Conservation (phyloP, 2,797 vertebrate species). For the Odontamblyopus lacepedii region DNA sequence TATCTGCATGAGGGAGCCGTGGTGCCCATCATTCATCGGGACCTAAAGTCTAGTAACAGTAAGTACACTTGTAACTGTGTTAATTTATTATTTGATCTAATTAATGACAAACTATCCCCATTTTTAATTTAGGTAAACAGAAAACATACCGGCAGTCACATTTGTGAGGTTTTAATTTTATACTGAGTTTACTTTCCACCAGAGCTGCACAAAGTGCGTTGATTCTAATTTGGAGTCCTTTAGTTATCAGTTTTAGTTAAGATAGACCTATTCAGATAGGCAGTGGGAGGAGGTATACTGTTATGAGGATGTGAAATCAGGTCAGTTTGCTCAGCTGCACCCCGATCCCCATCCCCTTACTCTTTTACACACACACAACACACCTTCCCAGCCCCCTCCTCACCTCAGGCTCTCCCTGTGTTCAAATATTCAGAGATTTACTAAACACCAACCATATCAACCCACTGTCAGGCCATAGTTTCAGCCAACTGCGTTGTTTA, state of each 20-base stretch:
- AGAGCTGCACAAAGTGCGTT: too few relatives aligned
- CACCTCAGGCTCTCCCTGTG: conserved; percentile 52
- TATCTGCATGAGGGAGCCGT: conserved; percentile 93
- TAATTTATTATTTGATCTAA: not conserved
- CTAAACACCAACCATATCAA: conserved; percentile 45
- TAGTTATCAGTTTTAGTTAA: conserved; percentile 19
- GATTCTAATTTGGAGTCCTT: too few relatives aligned
- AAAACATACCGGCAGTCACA: too few relatives aligned
- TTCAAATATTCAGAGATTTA: conserved; percentile 71
- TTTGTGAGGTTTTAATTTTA: too few relatives aligned
- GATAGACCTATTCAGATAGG: conserved; percentile 17
- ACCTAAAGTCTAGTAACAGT: conserved; percentile 98
- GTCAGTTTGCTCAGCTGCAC: conserved; percentile 81
- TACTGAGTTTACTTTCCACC: too few relatives aligned
- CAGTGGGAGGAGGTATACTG: conserved; percentile 29
- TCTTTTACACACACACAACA: conserved; percentile 37
- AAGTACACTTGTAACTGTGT: conserved; percentile 62
- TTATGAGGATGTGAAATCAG: conserved; percentile 76
- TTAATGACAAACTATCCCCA: not conserved
- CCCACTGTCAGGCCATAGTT: conserved; percentile 43
- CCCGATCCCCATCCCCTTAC: conserved; percentile 19
- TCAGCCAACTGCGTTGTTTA: conserved; percentile 26
- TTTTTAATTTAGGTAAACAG: not conserved
- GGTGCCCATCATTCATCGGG: conserved; percentile 91
- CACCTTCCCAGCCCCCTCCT: conserved; percentile 51